These are phyloP conservation scores for Apostichopus californicus DNA, from an alignment of 35 echinoderm and acorn worm genomes.

Conservation along the genomic window DNA sequence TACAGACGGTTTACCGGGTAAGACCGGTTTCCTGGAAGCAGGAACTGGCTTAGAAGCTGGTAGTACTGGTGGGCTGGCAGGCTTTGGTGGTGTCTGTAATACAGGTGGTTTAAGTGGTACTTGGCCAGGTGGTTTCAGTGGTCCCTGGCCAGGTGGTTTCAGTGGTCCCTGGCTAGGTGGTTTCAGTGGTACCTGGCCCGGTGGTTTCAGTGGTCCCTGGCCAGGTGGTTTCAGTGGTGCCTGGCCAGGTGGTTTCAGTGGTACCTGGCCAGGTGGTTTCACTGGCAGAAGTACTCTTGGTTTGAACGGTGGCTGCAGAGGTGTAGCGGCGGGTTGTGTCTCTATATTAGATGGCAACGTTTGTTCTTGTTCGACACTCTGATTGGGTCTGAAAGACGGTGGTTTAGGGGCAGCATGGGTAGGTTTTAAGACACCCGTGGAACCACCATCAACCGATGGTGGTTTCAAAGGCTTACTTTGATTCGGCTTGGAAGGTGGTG, in stretches of 20 bases:
- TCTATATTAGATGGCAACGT: neutral
- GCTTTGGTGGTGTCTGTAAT: too few relatives aligned
- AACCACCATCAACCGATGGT: neutral
- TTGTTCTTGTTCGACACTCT: neutral
- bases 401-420: constrained; percentile 2
- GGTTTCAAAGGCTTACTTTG: neutral
- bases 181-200: neutral
- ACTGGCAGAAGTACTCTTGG: neutral
- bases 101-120: constrained; percentile 3
- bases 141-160: neutral
- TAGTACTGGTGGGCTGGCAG: neutral
- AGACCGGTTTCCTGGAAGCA: constrained; percentile 1
- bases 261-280: constrained; percentile 40
- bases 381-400: constrained; percentile 5
- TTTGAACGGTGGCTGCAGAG: neutral
- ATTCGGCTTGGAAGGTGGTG: constrained; percentile 1
- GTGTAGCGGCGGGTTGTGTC: neutral
- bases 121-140: constrained; percentile 2
- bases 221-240: neutral
- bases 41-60: constrained; percentile 28
- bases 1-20: constrained; percentile 10
- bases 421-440: neutral
- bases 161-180: neutral
- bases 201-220: neutral
- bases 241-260: constrained; percentile 36